These are phyloP conservation scores for Tachysurus fulvidraco DNA, from an alignment of 2,113 vertebrate species.

Conservation along the genomic window DNA sequence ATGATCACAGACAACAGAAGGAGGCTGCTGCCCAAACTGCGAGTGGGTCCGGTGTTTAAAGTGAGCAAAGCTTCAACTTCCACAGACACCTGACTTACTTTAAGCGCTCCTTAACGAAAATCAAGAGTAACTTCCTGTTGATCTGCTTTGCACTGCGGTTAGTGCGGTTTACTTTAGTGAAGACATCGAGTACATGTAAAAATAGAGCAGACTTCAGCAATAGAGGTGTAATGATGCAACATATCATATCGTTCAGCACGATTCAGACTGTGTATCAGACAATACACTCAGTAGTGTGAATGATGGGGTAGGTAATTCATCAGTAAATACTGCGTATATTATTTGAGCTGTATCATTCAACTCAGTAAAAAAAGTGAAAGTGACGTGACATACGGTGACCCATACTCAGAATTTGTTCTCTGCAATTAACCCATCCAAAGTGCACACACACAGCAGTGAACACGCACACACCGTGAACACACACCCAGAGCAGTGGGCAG, in stretches of 20 bases:
- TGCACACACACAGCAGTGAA: too few species aligned
- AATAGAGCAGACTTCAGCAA: background rate
- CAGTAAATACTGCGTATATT: background rate
- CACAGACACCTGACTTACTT: background rate
- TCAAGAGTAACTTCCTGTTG: background rate
- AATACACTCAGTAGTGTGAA: background rate
- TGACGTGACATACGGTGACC: too few species aligned
- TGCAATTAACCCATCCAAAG: too few species aligned
- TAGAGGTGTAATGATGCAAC: background rate
- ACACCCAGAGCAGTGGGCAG: too few species aligned
- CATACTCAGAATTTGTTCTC: background rate
- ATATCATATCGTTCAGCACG: background rate
- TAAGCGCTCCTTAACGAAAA: background rate
- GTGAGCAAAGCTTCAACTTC: conserved; percentile 63
- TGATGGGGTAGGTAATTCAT: background rate
- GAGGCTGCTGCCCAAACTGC: conserved; percentile 88
- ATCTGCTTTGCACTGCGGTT: background rate
- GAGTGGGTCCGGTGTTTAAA: conserved; percentile 89
- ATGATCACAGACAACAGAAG: conserved; percentile 94
- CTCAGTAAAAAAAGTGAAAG: background rate
- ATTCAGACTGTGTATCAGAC: background rate
- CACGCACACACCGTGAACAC: too few species aligned
- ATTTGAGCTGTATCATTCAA: background rate
- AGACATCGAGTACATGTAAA: background rate
- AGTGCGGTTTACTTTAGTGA: background rate